These are phyloP conservation scores for Propithecus coquereli DNA, from an alignment of 2,113 vertebrate species.

Conservation along the genomic window DNA sequence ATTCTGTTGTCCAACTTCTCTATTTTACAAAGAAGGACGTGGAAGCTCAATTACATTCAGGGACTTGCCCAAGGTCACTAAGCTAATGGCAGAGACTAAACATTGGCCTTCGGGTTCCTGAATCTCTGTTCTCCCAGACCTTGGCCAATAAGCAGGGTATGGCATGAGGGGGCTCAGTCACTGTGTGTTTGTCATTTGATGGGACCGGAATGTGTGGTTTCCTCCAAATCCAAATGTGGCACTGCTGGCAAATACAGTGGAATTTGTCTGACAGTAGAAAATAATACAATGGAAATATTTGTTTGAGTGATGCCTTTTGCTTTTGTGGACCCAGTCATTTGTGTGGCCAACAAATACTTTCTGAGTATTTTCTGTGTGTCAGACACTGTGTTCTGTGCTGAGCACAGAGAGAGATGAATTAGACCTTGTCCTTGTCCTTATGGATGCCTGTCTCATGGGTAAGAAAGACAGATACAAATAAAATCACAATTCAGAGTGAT, in stretches of 20 bases:
- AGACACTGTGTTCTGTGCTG: background rate
- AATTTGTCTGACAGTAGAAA: background rate
- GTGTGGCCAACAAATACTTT: background rate
- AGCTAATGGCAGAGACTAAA: background rate
- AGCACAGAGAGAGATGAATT: background rate
- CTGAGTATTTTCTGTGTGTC: background rate
- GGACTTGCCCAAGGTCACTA: background rate
- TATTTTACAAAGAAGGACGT: background rate
- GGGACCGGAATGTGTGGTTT: background rate
- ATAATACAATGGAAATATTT: background rate
- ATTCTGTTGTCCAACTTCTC: background rate
- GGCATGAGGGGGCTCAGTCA: background rate
- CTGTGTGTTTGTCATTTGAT: background rate
- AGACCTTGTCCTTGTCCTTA: background rate
- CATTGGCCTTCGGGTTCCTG: background rate
- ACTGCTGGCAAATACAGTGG: background rate
- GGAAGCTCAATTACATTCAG: background rate
- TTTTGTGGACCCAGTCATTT: background rate
- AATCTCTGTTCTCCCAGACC: background rate
- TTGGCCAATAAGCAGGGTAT: background rate
- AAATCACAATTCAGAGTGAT: background rate
- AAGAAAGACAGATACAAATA: background rate
- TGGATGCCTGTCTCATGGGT: background rate
- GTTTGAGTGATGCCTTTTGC: background rate
- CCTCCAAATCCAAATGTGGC: background rate